Base-by-base conservation (phyloP, 2,113 vertebrate species). In the Limanda limanda region DNA sequence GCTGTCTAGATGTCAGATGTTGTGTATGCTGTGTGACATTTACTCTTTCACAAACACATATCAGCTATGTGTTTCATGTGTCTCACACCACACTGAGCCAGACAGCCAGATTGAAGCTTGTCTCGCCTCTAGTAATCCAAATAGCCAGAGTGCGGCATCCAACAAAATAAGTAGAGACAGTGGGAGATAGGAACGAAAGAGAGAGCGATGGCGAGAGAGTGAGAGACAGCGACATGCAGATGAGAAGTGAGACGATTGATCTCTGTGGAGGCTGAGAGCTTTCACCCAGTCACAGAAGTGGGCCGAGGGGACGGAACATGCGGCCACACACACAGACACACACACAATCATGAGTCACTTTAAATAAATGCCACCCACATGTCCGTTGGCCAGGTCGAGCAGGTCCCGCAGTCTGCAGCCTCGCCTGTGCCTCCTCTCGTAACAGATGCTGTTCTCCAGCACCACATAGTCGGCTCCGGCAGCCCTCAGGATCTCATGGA, bases 391-490 rank as follows among this genome's bases (percentile, higher is more conserved):
- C 40, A 96, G 48, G 61, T 98, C 97, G 2, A 98, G 95, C 82
- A 99, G 92, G 92, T 99, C 98, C 3, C 97, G 92, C 54, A 98
- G 92, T 45, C 98, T 93, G 85, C 97, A 99, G 90, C 98, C 98
- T 2, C 97, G 84, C 14, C 60, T 91, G 87, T 99, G 97, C 25
- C 98, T 79, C 47, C 96, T 94, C 86, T 98, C 98, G 0, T 96
- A 97, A 79, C 98, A 99, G 86, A 98, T 97, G 90, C 97, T 99
- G 94, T 99, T 97, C 67, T 99, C 98, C 66, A 99, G 85, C 70
- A 99, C 96, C 62, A 98, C 93, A 0, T 96, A 99, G 91, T 99
- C 95, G 0, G 97, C 91, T n/a, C 96, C 96, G 0, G 93, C 94
- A 9, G 95, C 93, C 13, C 88, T 90, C 83, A 99, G 91, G 68